Evolutionary conservation across 2,797 vertebrate species (phyloP).

Genomic region (Syncerus caffer): DNA sequence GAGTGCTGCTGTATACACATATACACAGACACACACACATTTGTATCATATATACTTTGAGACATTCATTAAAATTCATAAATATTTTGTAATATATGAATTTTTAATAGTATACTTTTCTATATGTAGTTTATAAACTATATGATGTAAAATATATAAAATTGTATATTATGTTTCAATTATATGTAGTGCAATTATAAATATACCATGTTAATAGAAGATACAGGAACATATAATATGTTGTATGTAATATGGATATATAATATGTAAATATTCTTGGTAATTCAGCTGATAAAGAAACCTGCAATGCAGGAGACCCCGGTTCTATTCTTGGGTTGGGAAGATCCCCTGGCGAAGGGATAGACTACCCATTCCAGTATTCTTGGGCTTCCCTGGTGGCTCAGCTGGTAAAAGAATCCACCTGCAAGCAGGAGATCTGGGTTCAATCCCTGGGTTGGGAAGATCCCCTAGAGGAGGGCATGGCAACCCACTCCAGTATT

Average conservation of each 20-base stretch:
- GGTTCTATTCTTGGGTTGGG: background rate
- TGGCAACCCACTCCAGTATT: background rate
- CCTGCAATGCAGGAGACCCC: background rate
- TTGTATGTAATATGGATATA: background rate
- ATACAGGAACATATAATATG: background rate
- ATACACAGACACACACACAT: background rate
- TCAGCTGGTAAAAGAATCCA: background rate
- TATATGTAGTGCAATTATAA: background rate
- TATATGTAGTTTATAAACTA: background rate
- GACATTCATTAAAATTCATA: background rate
- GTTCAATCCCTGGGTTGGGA: background rate
- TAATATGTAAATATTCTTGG: background rate
- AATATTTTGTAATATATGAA: background rate
- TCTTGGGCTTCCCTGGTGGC: background rate
- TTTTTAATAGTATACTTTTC: background rate
- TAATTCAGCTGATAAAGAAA: background rate
- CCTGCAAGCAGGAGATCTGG: background rate
- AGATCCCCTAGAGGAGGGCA: background rate
- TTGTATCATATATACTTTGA: background rate
- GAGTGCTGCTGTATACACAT: background rate
- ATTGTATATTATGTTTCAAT: background rate
- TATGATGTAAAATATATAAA: background rate
- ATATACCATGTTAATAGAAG: background rate
- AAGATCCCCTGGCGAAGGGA: background rate
- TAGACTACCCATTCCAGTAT: background rate